Percentiles rank a stretch among this genome's conserved stretches.
Evolutionary conservation across 2,113 vertebrate genomes (phyloP).

Genomic region (Anas platyrhynchos): DNA sequence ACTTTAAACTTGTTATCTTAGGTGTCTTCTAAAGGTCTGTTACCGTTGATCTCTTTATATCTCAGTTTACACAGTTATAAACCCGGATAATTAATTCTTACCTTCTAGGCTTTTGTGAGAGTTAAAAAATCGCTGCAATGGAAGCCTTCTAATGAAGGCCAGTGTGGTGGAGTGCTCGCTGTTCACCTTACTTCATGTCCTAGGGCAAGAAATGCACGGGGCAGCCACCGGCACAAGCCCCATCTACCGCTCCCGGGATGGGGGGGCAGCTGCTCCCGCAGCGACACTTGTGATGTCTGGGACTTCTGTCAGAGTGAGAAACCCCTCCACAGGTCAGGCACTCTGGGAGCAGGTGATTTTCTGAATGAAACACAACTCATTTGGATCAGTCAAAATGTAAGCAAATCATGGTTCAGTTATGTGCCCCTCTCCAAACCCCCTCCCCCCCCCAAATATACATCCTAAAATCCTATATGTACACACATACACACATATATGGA

Average conservation of each 20-base stretch:
- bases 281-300: background rate
- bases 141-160: slow-evolving; percentile 19
- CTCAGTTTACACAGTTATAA: slow-evolving; percentile 56
- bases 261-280: background rate
- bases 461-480: background rate
- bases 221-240: background rate
- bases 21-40: slow-evolving; percentile 65
- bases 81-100: slow-evolving; percentile 56
- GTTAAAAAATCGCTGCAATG: slow-evolving; percentile 47
- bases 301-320: background rate
- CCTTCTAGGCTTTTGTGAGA: slow-evolving; percentile 55
- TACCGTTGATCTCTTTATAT: slow-evolving; percentile 57
- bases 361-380: background rate
- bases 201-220: background rate
- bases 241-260: rapidly evolving
- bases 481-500: background rate
- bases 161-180: background rate
- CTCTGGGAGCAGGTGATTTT: background rate
- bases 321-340: too few relatives aligned
- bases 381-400: background rate
- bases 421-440: background rate
- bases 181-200: background rate
- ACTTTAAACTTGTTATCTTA: slow-evolving; percentile 63
- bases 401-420: background rate
- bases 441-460: background rate